A percentile compares a stretch with the other conserved stretches of the same genome.
Conservation (phyloP, 2,797 vertebrate species). For the Phalloptychus januarius region DNA sequence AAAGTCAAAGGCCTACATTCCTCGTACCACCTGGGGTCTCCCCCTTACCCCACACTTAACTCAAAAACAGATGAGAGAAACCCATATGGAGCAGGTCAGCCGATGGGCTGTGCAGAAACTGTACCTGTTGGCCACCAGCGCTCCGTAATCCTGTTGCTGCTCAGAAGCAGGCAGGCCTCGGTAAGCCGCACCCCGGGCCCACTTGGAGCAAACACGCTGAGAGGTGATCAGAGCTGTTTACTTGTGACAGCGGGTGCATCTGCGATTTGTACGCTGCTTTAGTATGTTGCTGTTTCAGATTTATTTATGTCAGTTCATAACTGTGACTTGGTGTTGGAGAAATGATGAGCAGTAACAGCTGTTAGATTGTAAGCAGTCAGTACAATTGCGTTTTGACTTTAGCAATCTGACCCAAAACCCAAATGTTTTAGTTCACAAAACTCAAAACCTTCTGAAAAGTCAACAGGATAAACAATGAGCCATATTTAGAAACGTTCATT, state of each 20-base stretch:
- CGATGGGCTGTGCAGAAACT: conserved; percentile 19
- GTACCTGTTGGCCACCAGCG: conserved; percentile 18
- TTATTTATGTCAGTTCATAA: neutral
- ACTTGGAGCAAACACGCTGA: conserved; percentile 18
- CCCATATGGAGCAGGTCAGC: conserved; percentile 64
- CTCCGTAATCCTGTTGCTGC: conserved; percentile 47
- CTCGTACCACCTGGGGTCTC: conserved; percentile 12
- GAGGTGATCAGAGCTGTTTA: conserved; percentile 42
- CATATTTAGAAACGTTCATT: neutral
- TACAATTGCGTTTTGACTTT: neutral
- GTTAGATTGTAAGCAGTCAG: neutral
- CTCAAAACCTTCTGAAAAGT: neutral
- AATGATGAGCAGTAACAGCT: conserved; percentile 6
- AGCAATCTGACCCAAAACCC: neutral
- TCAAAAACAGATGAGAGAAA: conserved; percentile 50
- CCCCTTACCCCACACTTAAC: conserved; percentile 55
- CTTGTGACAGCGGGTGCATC: conserved; percentile 38
- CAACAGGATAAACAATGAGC: neutral
- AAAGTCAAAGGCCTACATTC: neutral
- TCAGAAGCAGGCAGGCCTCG: conserved; percentile 31
- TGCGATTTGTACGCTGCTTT: conserved; percentile 37
- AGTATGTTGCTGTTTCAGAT: conserved; percentile 20
- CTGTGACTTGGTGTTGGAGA: conserved; percentile 11
- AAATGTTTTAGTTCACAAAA: neutral
- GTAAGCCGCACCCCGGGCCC: conserved; percentile 38